Base-by-base conservation (phyloP, 2,888 invertebrate species). In the Hypena proboscidalis region DNA sequence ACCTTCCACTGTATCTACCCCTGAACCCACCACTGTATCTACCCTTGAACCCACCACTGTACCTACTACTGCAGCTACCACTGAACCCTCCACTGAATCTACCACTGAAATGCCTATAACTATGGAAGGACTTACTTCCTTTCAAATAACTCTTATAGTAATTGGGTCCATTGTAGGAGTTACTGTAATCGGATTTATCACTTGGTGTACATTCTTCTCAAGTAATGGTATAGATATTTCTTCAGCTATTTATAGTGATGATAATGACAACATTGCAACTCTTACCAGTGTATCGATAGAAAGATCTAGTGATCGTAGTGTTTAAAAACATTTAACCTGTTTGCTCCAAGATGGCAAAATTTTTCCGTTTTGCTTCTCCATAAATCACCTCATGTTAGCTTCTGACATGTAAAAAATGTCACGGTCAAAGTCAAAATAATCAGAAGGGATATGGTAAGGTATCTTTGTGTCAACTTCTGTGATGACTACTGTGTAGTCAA, bases 141-240 rank as follows among this genome's bases (percentile, higher is more conserved):
- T 48, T 4, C 14, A 32, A 0, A 48, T 58, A 7, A 21, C 48
- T 25, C 17, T 19, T n/a, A 61, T 61, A 23, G 20, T 31, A 8
- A 15, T 61, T 14, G 20, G 36, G 21, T 42, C 49, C 6, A 11
- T 42, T 6, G 6, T 23, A 7, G 42, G 19, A 1, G 17, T 22
- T n/a, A 11, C 26, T 7, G 27, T 32, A 1, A 6, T 33, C 8
- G 43, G 27, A 22, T 39, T 47, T 20, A 14, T 19, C 1, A 13
- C 42, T 2, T 53, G 62, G 58, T 49, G 36, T 11, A 26, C 44
- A 6, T 13, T 20, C 10, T 57, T 39, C 19, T 45, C 52, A 15
- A 38, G 41, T 13, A 48, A 32, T 4, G 32, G 41, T 9, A 2
- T 53, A 5, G 27, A 50, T 6, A 15, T 49, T 10, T 38, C 35